These are phyloP conservation scores for Microdon myrmicae DNA, from an alignment of 2,888 invertebrate genomes.

Conservation along the genomic window DNA sequence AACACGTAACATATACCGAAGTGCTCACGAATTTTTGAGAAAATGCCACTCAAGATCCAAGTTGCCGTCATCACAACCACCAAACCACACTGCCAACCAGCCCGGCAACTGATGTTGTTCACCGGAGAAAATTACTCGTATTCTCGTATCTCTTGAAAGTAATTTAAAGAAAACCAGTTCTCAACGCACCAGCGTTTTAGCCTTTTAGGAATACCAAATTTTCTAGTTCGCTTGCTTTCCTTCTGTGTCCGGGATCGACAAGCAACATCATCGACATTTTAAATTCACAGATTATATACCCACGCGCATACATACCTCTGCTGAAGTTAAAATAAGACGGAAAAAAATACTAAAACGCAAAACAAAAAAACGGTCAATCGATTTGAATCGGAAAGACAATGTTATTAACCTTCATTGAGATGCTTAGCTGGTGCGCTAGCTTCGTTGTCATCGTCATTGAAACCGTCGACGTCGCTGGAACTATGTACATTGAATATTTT, in stretches of 20 bases:
- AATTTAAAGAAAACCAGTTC: conserved; percentile 49
- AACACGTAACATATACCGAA: conserved; percentile 34
- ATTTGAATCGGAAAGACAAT: conserved; percentile 48
- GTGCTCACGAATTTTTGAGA: conserved; percentile 44
- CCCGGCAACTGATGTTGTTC: neutral
- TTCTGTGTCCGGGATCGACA: conserved; percentile 15
- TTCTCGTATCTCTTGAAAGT: conserved; percentile 36
- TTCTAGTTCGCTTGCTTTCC: conserved; percentile 38
- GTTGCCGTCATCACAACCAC: conserved; percentile 15
- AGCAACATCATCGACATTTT: conserved; percentile 37
- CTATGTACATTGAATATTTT: conserved; percentile 31
- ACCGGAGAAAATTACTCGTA: conserved; percentile 40
- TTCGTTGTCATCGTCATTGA: conserved; percentile 42
- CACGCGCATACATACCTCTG: conserved; percentile 7
- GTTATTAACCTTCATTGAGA: conserved; percentile 49
- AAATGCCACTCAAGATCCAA: conserved; percentile 30
- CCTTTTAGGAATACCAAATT: conserved; percentile 49
- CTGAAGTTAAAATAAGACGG: conserved; percentile 19
- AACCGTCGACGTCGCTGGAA: conserved; percentile 15
- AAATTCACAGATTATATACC: conserved; percentile 20
- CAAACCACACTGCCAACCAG: conserved; percentile 11
- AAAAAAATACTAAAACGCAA: no score
- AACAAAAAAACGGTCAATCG: conserved; percentile 41
- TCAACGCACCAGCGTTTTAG: conserved; percentile 45
- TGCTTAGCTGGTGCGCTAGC: conserved; percentile 48